These are phyloP conservation scores for Calypte anna DNA, from an alignment of 2,113 vertebrate genomes.

Conservation along the genomic window DNA sequence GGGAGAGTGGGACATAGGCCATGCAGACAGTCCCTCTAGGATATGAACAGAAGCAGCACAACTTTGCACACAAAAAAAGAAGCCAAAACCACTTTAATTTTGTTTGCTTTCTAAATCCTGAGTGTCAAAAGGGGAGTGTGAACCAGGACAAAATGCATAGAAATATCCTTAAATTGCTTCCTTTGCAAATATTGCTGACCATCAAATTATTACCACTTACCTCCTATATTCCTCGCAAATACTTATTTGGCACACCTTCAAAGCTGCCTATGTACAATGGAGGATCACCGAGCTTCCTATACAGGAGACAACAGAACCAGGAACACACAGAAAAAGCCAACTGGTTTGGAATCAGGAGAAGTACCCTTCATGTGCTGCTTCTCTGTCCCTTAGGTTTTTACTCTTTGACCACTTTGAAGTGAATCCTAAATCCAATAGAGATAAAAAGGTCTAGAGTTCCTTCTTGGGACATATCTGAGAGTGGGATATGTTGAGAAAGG, in stretches of 20 bases:
- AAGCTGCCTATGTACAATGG: not conserved
- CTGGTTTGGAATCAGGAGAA: not conserved
- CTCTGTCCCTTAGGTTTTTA: not conserved
- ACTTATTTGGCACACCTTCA: not conserved
- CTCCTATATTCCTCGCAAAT: not conserved
- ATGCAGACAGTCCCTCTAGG: not conserved
- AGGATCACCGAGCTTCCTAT: not conserved
- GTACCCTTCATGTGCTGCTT: not conserved
- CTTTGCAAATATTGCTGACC: not conserved
- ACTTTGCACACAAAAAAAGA: not conserved
- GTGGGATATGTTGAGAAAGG: not conserved
- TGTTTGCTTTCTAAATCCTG: not conserved
- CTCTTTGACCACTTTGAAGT: not conserved
- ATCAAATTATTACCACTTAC: not conserved
- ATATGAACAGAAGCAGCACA: not conserved
- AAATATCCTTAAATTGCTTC: not conserved
- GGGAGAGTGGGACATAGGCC: not conserved
- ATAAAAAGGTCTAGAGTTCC: not conserved
- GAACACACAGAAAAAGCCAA: not conserved
- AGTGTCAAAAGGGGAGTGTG: not conserved
- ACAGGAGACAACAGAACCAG: not conserved
- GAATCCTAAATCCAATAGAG: not conserved
- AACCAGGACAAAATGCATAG: not conserved
- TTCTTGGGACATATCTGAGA: not conserved
- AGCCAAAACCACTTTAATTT: not conserved